Evolutionary conservation across 1,140 invertebrate species (phyloP).

Genomic region (Brachionus rubens): DNA sequence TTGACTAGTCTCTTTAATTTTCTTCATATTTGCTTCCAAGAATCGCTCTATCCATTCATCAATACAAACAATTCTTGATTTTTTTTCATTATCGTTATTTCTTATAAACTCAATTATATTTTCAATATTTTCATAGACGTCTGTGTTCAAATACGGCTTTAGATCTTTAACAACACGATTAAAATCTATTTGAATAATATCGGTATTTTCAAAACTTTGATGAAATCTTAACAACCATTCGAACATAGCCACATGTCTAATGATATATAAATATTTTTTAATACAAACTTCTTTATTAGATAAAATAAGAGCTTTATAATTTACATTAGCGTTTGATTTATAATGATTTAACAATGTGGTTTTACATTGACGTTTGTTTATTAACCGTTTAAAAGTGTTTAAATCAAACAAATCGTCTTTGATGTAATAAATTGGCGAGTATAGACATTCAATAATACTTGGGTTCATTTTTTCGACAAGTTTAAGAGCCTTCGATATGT

Average conservation of each 20-base stretch:
- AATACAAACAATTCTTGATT: background rate
- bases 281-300: background rate
- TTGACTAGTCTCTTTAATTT: background rate
- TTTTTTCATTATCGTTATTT: background rate
- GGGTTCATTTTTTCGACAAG: background rate
- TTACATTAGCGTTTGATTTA: background rate
- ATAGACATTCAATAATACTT: background rate
- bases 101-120: background rate
- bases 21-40: background rate
- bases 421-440: background rate
- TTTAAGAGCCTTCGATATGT: background rate
- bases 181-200: background rate
- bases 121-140: background rate
- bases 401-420: background rate
- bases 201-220: background rate
- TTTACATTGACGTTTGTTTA: background rate
- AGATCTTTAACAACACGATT: background rate
- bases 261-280: constrained; percentile 13
- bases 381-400: background rate
- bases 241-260: background rate
- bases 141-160: background rate
- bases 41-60: background rate
- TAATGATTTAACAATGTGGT: background rate
- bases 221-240: background rate
- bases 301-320: background rate